Conservation (phyloP, 2,113 vertebrate species). For the Notiomystis cincta region DNA sequence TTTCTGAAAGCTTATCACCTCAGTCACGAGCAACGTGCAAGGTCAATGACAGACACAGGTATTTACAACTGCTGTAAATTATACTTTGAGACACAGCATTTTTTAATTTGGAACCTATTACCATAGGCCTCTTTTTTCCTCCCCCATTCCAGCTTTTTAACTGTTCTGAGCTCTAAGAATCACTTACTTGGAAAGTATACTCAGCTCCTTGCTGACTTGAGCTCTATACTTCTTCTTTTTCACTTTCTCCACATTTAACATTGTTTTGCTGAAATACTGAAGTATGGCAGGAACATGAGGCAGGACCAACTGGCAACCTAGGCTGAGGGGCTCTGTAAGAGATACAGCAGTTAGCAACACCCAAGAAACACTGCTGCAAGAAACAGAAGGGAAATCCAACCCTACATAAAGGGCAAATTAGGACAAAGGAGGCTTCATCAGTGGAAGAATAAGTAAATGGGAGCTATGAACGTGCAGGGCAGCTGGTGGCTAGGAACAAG, state of each 20-base stretch:
- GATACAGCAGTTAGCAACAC: neutral
- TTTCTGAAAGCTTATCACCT: neutral
- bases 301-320: slow-evolving; percentile 83
- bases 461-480: neutral
- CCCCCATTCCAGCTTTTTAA: neutral
- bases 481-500: neutral
- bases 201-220: slow-evolving; percentile 92
- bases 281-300: slow-evolving; percentile 89
- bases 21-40: neutral
- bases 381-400: neutral
- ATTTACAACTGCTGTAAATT: neutral
- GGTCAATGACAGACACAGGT: neutral
- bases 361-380: neutral
- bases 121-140: neutral
- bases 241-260: slow-evolving; percentile 81
- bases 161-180: neutral
- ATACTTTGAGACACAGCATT: neutral
- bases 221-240: slow-evolving; percentile 86
- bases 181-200: slow-evolving; percentile 94
- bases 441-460: neutral
- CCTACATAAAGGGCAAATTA: neutral
- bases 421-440: neutral
- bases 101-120: neutral
- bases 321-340: slow-evolving; percentile 75
- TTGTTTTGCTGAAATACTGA: slow-evolving; percentile 83